Conservation (phyloP, 2,888 invertebrate species). For the Lasioglossum pauxillum region DNA sequence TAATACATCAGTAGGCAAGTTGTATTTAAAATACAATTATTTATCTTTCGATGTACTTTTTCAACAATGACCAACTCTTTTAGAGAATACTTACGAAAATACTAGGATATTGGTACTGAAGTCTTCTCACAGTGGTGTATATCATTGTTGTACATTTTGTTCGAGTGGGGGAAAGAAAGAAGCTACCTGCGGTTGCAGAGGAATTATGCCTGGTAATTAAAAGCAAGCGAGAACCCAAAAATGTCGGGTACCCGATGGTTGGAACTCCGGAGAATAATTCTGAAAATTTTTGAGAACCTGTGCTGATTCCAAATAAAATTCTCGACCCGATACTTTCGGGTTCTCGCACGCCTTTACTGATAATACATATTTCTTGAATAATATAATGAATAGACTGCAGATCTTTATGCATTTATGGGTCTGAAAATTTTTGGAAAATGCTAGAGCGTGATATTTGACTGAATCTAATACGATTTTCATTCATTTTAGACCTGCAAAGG, state of each 20-base stretch:
- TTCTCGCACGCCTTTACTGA: slow-evolving; percentile 84
- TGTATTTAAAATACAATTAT: slow-evolving; percentile 25
- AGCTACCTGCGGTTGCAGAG: slow-evolving; percentile 90
- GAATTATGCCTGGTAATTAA: slow-evolving; percentile 88
- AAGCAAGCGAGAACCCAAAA: not conserved
- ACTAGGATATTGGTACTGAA: slow-evolving; percentile 47
- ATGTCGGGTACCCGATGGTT: not conserved
- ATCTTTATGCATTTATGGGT: too few species aligned
- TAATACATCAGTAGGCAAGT: slow-evolving; percentile 43
- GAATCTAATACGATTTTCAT: too few species aligned
- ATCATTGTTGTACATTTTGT: slow-evolving; percentile 93
- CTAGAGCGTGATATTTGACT: too few species aligned
- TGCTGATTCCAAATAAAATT: not conserved
- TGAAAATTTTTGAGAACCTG: not conserved
- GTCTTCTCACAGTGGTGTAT: slow-evolving; percentile 88
- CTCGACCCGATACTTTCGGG: not conserved
- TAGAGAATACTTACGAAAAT: slow-evolving; percentile 56
- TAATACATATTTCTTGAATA: slow-evolving; percentile 67
- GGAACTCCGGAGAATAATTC: not conserved
- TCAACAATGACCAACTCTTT: slow-evolving; percentile 6
- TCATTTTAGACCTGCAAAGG: too few species aligned
- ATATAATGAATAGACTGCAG: not conserved
- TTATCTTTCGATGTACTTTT: not conserved
- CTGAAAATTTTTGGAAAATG: too few species aligned
- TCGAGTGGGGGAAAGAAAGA: slow-evolving; percentile 91